Conservation (phyloP, 2,797 vertebrate species). For the Dermochelys coriacea region DNA sequence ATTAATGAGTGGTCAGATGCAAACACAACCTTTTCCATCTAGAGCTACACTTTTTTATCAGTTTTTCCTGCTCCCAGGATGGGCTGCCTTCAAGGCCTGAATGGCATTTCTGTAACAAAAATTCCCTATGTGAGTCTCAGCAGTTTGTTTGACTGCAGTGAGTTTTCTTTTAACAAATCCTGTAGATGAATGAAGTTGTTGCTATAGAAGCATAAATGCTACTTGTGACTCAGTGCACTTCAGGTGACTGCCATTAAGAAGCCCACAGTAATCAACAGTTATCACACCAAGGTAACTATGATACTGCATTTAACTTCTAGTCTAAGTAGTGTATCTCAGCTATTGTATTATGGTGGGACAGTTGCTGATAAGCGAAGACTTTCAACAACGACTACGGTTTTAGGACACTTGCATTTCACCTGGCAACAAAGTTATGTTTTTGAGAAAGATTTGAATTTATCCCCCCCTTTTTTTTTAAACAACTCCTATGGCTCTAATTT, state of each 20-base stretch:
- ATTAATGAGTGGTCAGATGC: background rate
- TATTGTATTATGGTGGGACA: background rate
- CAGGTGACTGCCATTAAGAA: conserved; percentile 9
- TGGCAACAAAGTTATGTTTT: conserved; percentile 53
- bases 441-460: conserved; percentile 31
- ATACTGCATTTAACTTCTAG: background rate
- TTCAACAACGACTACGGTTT: conserved; percentile 1
- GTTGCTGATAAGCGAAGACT: background rate
- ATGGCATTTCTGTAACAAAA: background rate
- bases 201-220: background rate
- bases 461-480: background rate
- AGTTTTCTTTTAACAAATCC: background rate
- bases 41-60: background rate
- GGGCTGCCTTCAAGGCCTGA: background rate
- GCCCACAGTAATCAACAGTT: background rate
- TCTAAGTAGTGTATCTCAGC: background rate
- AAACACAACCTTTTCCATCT: background rate
- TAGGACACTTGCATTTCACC: conserved; percentile 39
- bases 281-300: background rate
- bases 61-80: background rate
- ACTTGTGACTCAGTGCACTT: background rate
- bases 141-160: background rate
- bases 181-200: background rate
- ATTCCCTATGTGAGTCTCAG: background rate
- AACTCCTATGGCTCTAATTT: conserved; percentile 51